Base-by-base conservation (phyloP, 2,113 vertebrate species). In the Seriola dumerili region DNA sequence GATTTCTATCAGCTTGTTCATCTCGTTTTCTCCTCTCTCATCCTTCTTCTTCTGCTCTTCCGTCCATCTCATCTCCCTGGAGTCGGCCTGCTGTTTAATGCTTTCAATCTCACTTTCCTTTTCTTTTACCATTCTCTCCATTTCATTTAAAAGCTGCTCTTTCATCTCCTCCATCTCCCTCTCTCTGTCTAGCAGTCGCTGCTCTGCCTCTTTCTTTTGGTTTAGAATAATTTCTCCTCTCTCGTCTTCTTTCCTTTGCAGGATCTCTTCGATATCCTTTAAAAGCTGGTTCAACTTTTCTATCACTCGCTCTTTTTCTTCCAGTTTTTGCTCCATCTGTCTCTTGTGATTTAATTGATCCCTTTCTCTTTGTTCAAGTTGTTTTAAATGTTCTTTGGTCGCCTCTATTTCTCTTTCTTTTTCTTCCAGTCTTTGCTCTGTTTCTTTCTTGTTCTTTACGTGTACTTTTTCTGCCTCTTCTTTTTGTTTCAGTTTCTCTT, bases 121-220 rank as follows among this genome's bases (percentile, higher is more conserved):
- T 29, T 89, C 90, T 16, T 40, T 69, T 1, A 87, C 5, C 34
- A 78, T 85, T 44, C 40, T 72, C 72, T 91, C 80, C n/a, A 12
- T 34, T 23, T 87, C 67, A 0, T 74, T n/a, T 3, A 77, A n/a
- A 57, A 93, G 70, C 76, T 82, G 50, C 0, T 1, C 14, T 36
- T 44, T 88, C 64, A 82, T 73, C 55, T 91, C 88, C n/a, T 80
- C 72, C 64, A 87, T 82, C 88, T 89, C 85, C 66, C 2, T 55
- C 14, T 92, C 85, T 62, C 72, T 85, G 23, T 89, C 66, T 6
- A 59, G 71, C 61, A 92, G 90, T 21, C 80, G 78, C 32, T 82
- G 71, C 61, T 89, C 74, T 13, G 89, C 89, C 40, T 92, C 85
- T 48, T 73, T 85, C 80, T 92, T 89, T 63, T 93, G 93, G 16